These are phyloP conservation scores for Mamestra configurata DNA, from an alignment of 1,140 invertebrate species.

Conservation along the genomic window DNA sequence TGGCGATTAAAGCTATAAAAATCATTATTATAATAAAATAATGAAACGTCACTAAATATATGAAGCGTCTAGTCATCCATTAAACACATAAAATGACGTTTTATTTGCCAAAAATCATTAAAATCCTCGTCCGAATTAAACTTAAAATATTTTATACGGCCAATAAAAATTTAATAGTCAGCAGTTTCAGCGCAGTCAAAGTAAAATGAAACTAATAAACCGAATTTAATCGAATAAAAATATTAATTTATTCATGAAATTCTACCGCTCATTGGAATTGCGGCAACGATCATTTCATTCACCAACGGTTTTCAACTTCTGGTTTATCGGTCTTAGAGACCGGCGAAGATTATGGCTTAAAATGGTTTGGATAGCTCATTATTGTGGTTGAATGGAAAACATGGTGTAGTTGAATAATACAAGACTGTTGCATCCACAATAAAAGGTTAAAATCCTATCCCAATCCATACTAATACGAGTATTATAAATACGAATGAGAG, in stretches of 20 bases:
- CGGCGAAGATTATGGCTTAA: no score
- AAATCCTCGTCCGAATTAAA: slow-evolving; percentile 8
- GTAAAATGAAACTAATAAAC: slow-evolving; percentile 32
- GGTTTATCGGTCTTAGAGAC: not conserved
- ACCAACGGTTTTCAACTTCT: not conserved
- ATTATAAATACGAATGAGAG: no score
- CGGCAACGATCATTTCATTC: slow-evolving; percentile 10
- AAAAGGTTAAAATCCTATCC: no score
- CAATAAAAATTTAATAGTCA: slow-evolving; percentile 21
- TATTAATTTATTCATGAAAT: slow-evolving; percentile 38
- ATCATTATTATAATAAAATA: no score
- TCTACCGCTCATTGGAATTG: slow-evolving; percentile 13
- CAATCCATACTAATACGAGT: no score
- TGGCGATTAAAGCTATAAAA: no score
- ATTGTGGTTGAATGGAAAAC: no score
- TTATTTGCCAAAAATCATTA: slow-evolving; percentile 35
- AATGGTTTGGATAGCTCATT: no score
- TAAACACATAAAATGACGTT: slow-evolving; percentile 9
- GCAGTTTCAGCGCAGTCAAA: slow-evolving; percentile 26
- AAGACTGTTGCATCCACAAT: no score
- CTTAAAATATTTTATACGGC: slow-evolving; percentile 24
- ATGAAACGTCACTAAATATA: no score
- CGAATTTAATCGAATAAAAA: slow-evolving; percentile 26
- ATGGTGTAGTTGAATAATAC: no score
- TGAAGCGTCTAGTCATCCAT: not conserved